Evolutionary conservation across 2,888 invertebrate genomes (phyloP).

Genomic region (Andrena bucephala): DNA sequence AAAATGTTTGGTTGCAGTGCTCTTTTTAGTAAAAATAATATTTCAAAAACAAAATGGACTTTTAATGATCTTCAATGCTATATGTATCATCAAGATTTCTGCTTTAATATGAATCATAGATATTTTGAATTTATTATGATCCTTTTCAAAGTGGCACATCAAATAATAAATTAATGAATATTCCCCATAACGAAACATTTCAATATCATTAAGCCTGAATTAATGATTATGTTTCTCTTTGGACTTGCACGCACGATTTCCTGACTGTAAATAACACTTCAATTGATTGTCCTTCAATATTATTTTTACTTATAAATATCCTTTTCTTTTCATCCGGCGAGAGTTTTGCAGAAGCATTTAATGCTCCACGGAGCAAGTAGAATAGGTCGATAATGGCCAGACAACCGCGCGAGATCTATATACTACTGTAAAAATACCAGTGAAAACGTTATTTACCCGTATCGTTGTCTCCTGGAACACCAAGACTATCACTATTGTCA

Average conservation of each 20-base stretch:
- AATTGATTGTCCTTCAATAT: not conserved
- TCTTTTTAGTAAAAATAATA: too few species aligned
- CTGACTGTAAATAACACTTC: not conserved
- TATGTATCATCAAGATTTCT: not conserved
- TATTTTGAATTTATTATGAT: not conserved
- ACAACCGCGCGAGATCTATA: not conserved
- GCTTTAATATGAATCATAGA: not conserved
- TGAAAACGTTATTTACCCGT: slow-evolving; percentile 85
- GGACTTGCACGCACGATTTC: not conserved
- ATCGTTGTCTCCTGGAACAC: slow-evolving; percentile 87
- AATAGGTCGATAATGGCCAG: not conserved
- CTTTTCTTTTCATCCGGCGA: not conserved
- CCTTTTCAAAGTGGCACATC: not conserved
- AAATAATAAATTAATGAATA: not conserved
- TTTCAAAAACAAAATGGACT: too few species aligned
- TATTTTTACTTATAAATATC: not conserved
- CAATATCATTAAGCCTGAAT: not conserved
- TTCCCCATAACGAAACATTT: not conserved
- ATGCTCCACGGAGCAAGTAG: slow-evolving; percentile 14
- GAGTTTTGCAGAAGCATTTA: not conserved
- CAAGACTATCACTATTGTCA: slow-evolving; percentile 88
- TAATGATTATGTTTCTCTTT: not conserved
- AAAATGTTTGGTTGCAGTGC: too few species aligned
- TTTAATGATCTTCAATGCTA: not conserved
- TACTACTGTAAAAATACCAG: not conserved